phyloP scores from a whole-genome alignment of 2,888 invertebrate species.

The Netelia inedita region DNA sequence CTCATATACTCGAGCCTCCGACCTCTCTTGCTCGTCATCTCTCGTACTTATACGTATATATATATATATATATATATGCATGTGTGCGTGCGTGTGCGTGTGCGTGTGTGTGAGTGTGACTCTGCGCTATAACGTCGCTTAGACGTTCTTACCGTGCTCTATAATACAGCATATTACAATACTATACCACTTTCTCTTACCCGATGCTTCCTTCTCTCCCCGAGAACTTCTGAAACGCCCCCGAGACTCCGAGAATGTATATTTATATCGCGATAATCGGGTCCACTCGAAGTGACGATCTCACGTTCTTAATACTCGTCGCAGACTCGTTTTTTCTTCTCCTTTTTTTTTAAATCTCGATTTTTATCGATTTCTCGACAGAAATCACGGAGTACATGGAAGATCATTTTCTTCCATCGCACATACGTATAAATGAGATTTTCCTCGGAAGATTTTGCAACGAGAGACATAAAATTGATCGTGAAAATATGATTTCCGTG shows the following conservation, averaged over 20 bases:
- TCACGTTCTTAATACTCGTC: slow-evolving; percentile 57
- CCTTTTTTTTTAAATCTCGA: not conserved
- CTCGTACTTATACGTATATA: slow-evolving; percentile 1
- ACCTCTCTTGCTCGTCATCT: slow-evolving; percentile 31
- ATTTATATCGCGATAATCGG: slow-evolving; percentile 61
- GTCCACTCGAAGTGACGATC: slow-evolving; percentile 50
- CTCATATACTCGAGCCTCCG: slow-evolving; percentile 30
- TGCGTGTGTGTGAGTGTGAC: not conserved
- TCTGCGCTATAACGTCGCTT: slow-evolving; percentile 10
- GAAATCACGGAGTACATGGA: slow-evolving; percentile 2
- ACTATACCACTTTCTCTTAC: slow-evolving; percentile 41
- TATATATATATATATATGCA: not conserved
- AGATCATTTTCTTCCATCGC: slow-evolving; percentile 30
- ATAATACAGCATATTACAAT: slow-evolving; percentile 30
- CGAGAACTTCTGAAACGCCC: slow-evolving; percentile 29
- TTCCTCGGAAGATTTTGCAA: slow-evolving; percentile 1
- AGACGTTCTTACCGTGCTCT: slow-evolving; percentile 23
- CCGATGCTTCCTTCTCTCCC: slow-evolving; percentile 5
- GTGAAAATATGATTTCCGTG: not conserved
- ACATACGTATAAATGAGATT: slow-evolving; percentile 30
- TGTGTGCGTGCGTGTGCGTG: not conserved
- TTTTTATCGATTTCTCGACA: not conserved
- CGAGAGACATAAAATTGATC: slow-evolving; percentile 47
- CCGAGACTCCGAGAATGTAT: slow-evolving; percentile 19
- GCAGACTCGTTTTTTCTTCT: slow-evolving; percentile 22